Percentiles rank a stretch among this genome's conserved stretches.
These are phyloP conservation scores for Progne subis DNA, from an alignment of 2,113 vertebrate species.

Conservation along the genomic window DNA sequence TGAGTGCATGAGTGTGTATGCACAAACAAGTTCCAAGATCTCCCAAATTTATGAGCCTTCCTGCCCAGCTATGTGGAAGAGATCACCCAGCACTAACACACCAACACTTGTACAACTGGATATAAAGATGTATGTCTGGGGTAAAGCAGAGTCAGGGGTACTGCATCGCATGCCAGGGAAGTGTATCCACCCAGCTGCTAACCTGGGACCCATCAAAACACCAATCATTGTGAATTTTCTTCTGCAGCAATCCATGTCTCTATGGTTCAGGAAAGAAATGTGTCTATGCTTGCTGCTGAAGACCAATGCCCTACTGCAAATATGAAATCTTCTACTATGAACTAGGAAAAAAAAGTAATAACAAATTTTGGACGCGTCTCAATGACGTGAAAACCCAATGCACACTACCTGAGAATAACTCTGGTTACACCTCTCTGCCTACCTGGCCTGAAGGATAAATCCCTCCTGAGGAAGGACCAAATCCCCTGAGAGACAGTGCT, in stretches of 20 bases:
- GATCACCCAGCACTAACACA: background rate
- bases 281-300: background rate
- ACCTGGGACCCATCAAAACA: background rate
- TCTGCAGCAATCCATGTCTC: background rate
- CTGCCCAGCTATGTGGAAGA: background rate
- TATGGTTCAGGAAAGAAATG: background rate
- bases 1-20: fast-evolving
- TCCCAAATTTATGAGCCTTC: background rate
- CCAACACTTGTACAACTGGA: background rate
- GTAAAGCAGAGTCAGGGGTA: background rate
- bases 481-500: background rate
- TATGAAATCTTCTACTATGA: background rate
- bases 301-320: background rate
- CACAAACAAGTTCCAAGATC: background rate
- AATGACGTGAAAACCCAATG: background rate
- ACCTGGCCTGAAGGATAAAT: background rate
- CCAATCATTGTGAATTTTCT: background rate
- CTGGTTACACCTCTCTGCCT: background rate
- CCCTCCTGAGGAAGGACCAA: background rate
- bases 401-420: background rate
- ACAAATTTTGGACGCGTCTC: background rate
- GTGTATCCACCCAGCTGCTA: background rate
- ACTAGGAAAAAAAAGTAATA: background rate
- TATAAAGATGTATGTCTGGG: background rate
- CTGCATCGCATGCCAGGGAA: background rate